Evolutionary conservation across 1,140 invertebrate genomes (phyloP), one percentile per base, ranked within the genome.

Genomic region (Aphis craccivora): DNA sequence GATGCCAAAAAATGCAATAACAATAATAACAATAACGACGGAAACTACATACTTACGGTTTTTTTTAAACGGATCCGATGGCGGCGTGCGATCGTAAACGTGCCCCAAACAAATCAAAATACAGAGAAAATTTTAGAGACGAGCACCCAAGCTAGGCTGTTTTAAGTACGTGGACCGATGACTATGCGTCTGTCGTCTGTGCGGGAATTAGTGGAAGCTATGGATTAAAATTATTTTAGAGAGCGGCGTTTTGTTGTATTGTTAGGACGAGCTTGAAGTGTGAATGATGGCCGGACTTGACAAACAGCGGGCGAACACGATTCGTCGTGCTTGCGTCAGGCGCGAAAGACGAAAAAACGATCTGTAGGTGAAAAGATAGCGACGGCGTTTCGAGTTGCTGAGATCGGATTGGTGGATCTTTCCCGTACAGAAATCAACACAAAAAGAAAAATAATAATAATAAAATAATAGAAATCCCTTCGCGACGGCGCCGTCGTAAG

Each of bases 371-470:
- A 48, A 43, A 88, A n/a, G 86, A 87, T 22, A 43, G 45, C 23
- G 30, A 45, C 40, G 51, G 55, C 5, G 48, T 20, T 22, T 23
- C 3, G 18, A 53, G n/a, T 7, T 35, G n/a, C n/a, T 7, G 35
- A 89, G 7, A 7, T 30, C 20, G 37, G 23, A 67, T 67, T 48
- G 45, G 30, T n/a, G n/a, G 8, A 35, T 23, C 88, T 23, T 81
- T 23, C 45, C 45, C 91, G 76, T 83, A n/a, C 48, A 81, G 91
- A 83, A 84, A 83, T 92, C 91, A 81, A 92, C 67, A 81, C 18
- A 92, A 92, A 45, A 51, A 76, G 76, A 91, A 91, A n/a, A 88
- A 87, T 18, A 86, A 51, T 30, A n/a, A 48, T n/a, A 87, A 87
- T 25, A 91, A 91, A 9, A 91, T 43, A 87, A 43, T 30, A 37